Base-by-base conservation (phyloP, 2,888 invertebrate species). In the Temnothorax ravouxi region DNA sequence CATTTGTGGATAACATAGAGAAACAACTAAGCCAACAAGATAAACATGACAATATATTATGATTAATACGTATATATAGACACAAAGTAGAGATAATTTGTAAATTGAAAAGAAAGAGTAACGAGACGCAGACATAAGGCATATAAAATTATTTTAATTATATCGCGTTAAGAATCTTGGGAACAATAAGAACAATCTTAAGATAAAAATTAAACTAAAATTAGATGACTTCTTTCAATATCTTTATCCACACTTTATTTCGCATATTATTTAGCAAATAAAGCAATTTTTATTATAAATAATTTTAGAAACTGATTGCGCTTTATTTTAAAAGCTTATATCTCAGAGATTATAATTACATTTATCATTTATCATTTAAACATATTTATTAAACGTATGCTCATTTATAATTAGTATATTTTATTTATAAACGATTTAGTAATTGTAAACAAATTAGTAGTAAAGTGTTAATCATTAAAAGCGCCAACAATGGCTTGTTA, bases 121-220 rank as follows among this genome's bases (percentile, higher is more conserved):
- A 56, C 6, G 11, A 1, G 11, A 1, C 6, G 18, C 21, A 15
- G 1, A 38, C 34, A 21, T 6, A 18, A n/a, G 11, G 9, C 2
- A 21, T 54, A 54, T 25, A 29, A 44, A 25, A 59, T 29, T n/a
- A 69, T 6, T 69, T 69, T 52, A 69, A 52, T 69, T 50, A 38
- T 69, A 50, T 44, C 4, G 2, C 25, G 3, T 25, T 72, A 72
- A 54, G 9, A 41, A 54, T 38, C 3, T 71, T 38, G 11, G 9
- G 15, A 71, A 41, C n/a, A 38, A 54, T 54, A 41, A 47, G 2
- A 66, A 50, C 34, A 44, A 64, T 18, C 9, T 18, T 34, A 34
- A 52, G 13, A 52, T 1, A 6, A 8, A n/a, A 29, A 50, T 34
- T 50, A 13, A 9, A n/a, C 3, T 34, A 34, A 69, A 50, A 18